Evolutionary conservation across 2,113 vertebrate species (phyloP).

Genomic region (Elephantulus edwardii): DNA sequence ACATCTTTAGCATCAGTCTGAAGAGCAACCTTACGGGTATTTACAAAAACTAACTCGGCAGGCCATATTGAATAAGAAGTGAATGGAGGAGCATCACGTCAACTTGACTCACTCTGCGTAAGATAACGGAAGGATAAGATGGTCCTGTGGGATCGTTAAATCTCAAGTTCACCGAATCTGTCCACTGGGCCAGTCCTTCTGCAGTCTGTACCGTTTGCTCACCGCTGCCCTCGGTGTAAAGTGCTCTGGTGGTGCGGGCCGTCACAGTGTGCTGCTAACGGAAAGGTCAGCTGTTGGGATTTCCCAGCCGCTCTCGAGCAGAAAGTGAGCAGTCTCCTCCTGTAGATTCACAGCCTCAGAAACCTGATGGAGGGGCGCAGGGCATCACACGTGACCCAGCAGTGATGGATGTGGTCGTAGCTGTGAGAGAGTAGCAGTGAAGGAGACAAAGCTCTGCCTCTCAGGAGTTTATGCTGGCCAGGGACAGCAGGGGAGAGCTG

Average conservation of each 20-base stretch:
- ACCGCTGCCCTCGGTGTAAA: not conserved
- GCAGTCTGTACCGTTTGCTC: not conserved
- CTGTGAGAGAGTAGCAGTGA: not conserved
- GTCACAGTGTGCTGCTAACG: no score
- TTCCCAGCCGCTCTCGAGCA: no score
- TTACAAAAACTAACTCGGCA: no score
- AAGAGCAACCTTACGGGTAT: not conserved
- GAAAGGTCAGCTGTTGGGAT: no score
- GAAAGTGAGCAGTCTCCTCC: no score
- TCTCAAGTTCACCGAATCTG: no score
- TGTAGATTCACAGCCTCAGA: no score
- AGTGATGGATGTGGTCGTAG: no score
- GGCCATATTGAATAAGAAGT: no score
- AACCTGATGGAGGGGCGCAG: no score
- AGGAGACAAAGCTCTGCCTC: not conserved
- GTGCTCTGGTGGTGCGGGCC: no score
- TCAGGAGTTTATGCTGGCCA: not conserved
- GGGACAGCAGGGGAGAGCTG: not conserved
- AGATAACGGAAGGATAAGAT: not conserved
- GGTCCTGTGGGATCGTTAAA: not conserved
- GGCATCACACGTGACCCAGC: no score
- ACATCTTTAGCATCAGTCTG: not conserved
- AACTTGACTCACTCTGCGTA: not conserved
- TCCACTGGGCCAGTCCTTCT: not conserved
- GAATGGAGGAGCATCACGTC: not conserved